A percentile compares a stretch with the other conserved stretches of the same genome.
Conservation (phyloP, 2,797 vertebrate genomes). For the Melanogrammus aeglefinus region DNA sequence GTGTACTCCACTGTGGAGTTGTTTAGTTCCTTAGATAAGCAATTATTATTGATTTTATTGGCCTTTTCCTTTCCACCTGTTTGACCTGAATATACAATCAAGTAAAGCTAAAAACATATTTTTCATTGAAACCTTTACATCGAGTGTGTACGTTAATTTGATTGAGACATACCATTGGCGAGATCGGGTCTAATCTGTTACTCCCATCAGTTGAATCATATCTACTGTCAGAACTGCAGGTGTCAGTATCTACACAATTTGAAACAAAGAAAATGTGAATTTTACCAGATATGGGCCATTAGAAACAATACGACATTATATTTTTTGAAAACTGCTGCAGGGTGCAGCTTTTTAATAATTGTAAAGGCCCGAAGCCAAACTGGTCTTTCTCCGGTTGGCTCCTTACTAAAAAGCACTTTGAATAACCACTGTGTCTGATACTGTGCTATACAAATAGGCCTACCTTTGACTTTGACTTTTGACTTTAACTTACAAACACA, state of each 20-base stretch:
- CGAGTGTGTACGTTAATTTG: not conserved
- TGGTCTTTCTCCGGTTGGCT: not conserved
- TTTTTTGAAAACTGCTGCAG: not conserved
- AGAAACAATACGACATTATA: not conserved
- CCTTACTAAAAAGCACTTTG: not conserved
- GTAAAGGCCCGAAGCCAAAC: not conserved
- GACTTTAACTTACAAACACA: not conserved
- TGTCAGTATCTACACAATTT: conserved; percentile 34
- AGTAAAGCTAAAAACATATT: not conserved
- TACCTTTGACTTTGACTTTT: no score
- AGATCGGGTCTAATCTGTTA: not conserved
- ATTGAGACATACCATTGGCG: conserved; percentile 22
- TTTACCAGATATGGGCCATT: not conserved
- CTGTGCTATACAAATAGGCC: no score
- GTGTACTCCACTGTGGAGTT: no score
- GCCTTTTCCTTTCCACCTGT: not conserved
- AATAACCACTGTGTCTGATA: no score
- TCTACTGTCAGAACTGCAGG: conserved; percentile 12
- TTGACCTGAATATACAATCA: not conserved
- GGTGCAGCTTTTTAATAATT: not conserved
- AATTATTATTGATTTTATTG: no score
- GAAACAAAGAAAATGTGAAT: not conserved
- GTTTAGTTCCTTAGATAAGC: no score
- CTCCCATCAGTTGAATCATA: conserved; percentile 13
- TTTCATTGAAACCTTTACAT: not conserved